A percentile compares a stretch with the other conserved stretches of the same genome.
Evolutionary conservation across 2,113 vertebrate genomes (phyloP).

Genomic region (Hippocampus mohnikei): DNA sequence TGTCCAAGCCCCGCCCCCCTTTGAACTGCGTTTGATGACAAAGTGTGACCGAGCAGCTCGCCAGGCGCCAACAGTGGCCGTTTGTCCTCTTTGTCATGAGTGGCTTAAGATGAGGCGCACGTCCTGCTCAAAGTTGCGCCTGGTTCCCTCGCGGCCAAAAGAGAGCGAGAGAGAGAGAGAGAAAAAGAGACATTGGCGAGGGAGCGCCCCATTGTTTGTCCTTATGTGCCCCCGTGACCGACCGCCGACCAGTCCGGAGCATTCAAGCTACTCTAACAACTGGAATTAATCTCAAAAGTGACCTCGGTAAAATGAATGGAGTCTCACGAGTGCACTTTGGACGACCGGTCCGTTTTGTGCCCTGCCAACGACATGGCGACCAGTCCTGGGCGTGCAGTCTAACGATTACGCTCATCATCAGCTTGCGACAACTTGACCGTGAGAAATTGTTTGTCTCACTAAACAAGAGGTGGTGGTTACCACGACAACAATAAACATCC

Average conservation of each 20-base stretch:
- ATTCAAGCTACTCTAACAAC: too few relatives aligned
- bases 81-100: slow-evolving; percentile 73
- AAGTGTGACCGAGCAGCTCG: background rate
- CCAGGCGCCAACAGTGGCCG: slow-evolving; percentile 13
- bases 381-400: too few relatives aligned
- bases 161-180: background rate
- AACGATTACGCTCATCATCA: too few relatives aligned
- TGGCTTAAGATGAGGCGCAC: slow-evolving; percentile 76
- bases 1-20: background rate
- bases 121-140: slow-evolving; percentile 76
- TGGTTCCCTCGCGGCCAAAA: background rate
- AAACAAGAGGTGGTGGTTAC: background rate
- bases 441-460: background rate
- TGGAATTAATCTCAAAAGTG: too few relatives aligned
- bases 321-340: too few relatives aligned
- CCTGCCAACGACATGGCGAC: too few relatives aligned
- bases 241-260: background rate
- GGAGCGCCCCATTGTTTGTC: background rate
- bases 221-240: background rate
- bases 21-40: background rate
- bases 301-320: too few relatives aligned
- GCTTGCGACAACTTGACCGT: background rate
- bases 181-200: background rate
- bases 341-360: too few relatives aligned
- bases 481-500: background rate